Percentiles rank a stretch among this genome's conserved stretches.
phyloP scores from a whole-genome alignment of 23 tunicate genomes.

The Clavelina lepadiformis region DNA sequence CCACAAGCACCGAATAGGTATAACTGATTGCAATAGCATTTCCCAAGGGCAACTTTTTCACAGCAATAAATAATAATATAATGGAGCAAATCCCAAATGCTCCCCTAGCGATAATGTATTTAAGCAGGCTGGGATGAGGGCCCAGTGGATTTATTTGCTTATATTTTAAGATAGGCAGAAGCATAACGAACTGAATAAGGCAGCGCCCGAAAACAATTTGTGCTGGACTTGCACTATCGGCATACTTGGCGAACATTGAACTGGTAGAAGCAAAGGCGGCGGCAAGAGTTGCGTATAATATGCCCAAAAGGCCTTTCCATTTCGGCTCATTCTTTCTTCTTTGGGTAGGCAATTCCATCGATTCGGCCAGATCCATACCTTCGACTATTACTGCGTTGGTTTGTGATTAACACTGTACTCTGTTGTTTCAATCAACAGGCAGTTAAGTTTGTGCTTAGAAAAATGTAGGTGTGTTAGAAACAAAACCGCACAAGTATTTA shows the following conservation, averaged over 20 bases:
- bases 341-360: no score
- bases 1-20: not conserved
- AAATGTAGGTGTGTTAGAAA: no score
- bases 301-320: not conserved
- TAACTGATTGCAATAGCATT: not conserved
- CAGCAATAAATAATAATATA: not conserved
- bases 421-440: no score
- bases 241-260: not conserved
- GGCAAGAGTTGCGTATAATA: not conserved
- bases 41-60: not conserved
- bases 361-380: no score
- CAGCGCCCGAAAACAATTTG: slow-evolving; percentile 1
- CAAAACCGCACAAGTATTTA: no score
- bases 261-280: not conserved
- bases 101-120: not conserved
- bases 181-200: not conserved
- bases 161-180: not conserved
- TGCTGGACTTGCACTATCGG: not conserved
- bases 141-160: not conserved
- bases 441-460: no score
- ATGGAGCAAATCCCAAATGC: not conserved
- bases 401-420: no score
- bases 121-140: not conserved
- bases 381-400: no score
- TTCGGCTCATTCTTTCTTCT: no score